Evolutionary conservation across 2,113 vertebrate species (phyloP).

Genomic region (Cebidichthys violaceus): DNA sequence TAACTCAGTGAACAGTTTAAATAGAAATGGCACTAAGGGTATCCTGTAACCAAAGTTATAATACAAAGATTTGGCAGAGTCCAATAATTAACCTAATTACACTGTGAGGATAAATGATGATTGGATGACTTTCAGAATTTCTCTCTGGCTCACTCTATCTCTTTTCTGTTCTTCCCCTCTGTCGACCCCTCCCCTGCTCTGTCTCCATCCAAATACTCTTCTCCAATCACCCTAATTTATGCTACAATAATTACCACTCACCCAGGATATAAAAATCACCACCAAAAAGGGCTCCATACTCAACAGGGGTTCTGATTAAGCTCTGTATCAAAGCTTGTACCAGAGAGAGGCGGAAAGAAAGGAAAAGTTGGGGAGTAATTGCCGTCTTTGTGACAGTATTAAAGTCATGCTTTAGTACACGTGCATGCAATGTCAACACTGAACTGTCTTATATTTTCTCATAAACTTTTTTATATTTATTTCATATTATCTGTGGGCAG

Average conservation of each 20-base stretch:
- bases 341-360: conserved; percentile 52
- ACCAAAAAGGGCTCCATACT: conserved; percentile 69
- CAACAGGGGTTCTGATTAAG: conserved; percentile 80
- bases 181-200: conserved; percentile 55
- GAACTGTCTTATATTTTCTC: background rate
- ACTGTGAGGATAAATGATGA: conserved; percentile 73
- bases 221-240: conserved; percentile 83
- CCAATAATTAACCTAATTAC: conserved; percentile 83
- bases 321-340: conserved; percentile 74
- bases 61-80: conserved; percentile 75
- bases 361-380: conserved; percentile 71
- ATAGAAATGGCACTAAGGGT: conserved; percentile 69
- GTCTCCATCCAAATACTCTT: conserved; percentile 64
- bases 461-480: background rate
- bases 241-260: conserved; percentile 83
- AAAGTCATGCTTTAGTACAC: conserved; percentile 64
- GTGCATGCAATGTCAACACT: conserved; percentile 38
- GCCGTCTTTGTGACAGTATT: conserved; percentile 70
- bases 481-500: background rate
- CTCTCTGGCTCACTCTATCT: conserved; percentile 62
- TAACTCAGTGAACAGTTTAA: conserved; percentile 70
- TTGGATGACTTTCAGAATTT: conserved; percentile 78
- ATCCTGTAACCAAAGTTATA: conserved; percentile 77
- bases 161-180: conserved; percentile 53
- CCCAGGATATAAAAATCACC: conserved; percentile 74